These are phyloP conservation scores for Turnix velox DNA, from an alignment of 2,113 vertebrate genomes.

Conservation along the genomic window DNA sequence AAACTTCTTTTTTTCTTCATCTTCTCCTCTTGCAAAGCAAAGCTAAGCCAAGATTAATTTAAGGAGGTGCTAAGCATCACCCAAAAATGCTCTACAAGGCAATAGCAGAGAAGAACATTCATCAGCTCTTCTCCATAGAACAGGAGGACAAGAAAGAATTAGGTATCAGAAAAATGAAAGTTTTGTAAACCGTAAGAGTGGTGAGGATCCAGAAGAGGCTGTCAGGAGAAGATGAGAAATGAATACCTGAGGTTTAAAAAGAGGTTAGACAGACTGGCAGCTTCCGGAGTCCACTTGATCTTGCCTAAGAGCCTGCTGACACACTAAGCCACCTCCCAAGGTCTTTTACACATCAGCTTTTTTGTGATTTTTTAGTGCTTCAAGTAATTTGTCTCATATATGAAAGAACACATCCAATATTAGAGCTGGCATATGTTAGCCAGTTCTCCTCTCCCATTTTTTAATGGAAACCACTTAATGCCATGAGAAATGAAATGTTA, in stretches of 20 bases:
- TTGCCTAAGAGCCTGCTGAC: neutral
- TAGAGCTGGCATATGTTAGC: neutral
- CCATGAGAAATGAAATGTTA: neutral
- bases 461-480: neutral
- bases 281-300: conserved; percentile 29
- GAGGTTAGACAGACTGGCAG: conserved; percentile 37
- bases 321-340: neutral
- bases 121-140: neutral
- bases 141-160: conserved; percentile 28
- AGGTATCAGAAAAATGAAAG: conserved; percentile 49
- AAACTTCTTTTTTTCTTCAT: neutral
- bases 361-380: neutral
- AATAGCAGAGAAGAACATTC: neutral
- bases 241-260: conserved; percentile 35
- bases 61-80: neutral
- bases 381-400: conserved; percentile 8
- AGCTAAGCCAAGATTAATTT: neutral
- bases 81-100: neutral
- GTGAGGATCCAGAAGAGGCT: conserved; percentile 18
- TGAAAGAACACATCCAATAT: neutral
- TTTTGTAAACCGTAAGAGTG: conserved; percentile 12
- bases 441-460: neutral
- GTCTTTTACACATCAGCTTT: neutral
- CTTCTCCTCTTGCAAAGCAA: neutral
- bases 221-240: conserved; percentile 54